Evolutionary conservation across 2,888 invertebrate species (phyloP), one percentile per base, ranked within the genome.

Genomic region (Tolmerus cingulatus): DNA sequence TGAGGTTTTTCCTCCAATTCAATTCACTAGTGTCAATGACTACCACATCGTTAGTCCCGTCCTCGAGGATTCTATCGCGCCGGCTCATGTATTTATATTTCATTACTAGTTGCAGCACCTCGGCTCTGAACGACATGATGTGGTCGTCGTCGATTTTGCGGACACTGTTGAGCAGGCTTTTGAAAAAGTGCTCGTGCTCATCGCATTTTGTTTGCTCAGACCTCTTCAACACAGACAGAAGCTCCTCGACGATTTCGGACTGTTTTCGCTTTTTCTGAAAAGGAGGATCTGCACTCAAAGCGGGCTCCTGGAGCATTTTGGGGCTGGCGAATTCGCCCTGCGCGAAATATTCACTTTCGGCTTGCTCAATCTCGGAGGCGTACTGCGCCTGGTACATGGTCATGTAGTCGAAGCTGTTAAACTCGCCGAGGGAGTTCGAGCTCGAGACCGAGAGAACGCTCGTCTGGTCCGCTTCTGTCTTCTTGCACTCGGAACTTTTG

Each of bases 151-250:
- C 89, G 5, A 90, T 90, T 86, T 86, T 88, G 30, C 90, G 87
- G 14, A 90, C 89, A 66, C 88, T 89, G 27, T 87, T 89, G 0
- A 90, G 34, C 37, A 90, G 84, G 12, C 89, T 89, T 81, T 89
- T 89, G 81, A 89, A 90, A 74, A 90, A 90, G 79, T 89, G 89
- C 43, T 89, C 89, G 74, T 90, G 89, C 77, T 89, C 89, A 87
- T 90, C 90, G 51, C 79, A 57, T 19, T 87, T 66, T 27, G 27
- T 55, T 8, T 19, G 51, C 16, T 85, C 55, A 5, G 87, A 46
- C n/a, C 51, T 43, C 27, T 86, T 88, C 27, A 89, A 51, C 5
- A 88, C 66, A 9, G 57, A 43, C 30, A 89, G 23, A 16, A 89
- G 12, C 46, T 89, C 87, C n/a, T 87, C 85, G 5, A 86, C 66